A percentile compares a stretch with the other conserved stretches of the same genome.
phyloP scores from a whole-genome alignment of 2,113 vertebrate genomes.

The Thunnus thynnus region DNA sequence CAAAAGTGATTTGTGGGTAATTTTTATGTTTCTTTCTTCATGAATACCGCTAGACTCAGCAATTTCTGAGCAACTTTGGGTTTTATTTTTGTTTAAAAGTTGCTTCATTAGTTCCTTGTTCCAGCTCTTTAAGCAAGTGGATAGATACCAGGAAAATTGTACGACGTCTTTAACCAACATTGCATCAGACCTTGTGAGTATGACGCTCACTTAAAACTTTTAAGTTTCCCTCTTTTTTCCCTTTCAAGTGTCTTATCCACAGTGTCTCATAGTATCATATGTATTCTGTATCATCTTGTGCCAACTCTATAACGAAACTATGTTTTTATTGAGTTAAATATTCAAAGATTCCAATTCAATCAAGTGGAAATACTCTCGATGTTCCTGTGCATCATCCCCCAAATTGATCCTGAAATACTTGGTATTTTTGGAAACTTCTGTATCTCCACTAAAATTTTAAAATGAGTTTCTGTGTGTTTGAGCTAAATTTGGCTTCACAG shows the following conservation, averaged over 20 bases:
- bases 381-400: background rate
- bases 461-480: background rate
- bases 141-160: slow-evolving; percentile 5
- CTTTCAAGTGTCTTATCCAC: background rate
- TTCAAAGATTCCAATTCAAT: background rate
- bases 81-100: background rate
- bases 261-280: too few relatives aligned
- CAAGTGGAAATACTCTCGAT: background rate
- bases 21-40: background rate
- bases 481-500: background rate
- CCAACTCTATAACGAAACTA: background rate
- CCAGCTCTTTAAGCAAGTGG: background rate
- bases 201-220: background rate
- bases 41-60: background rate
- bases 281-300: background rate
- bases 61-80: background rate
- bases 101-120: slow-evolving; percentile 8
- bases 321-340: too few relatives aligned
- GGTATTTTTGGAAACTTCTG: background rate
- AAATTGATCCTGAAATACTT: background rate
- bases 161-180: background rate
- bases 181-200: background rate
- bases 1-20: background rate
- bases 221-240: background rate
- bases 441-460: background rate